Conservation (phyloP, 2,113 vertebrate genomes). For the Gymnobelideus leadbeateri region DNA sequence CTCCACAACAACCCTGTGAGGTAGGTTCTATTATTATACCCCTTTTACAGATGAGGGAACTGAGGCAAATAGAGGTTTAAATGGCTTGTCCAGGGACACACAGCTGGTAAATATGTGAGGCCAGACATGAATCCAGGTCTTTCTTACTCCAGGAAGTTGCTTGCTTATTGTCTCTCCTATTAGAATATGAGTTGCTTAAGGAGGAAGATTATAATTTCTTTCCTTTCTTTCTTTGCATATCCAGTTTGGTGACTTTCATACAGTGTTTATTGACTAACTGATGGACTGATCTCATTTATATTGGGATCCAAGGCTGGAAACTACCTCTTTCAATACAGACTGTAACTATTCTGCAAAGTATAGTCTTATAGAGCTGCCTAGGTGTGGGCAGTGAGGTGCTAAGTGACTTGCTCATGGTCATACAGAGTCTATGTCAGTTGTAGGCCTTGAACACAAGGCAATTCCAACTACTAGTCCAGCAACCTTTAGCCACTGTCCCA, state of each 20-base stretch:
- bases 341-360: not conserved
- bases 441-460: not conserved
- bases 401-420: not conserved
- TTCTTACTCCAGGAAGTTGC: not conserved
- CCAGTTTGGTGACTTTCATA: not conserved
- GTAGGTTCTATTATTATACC: not conserved
- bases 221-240: not conserved
- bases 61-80: not conserved
- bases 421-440: not conserved
- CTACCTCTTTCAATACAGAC: not conserved
- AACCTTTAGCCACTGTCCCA: not conserved
- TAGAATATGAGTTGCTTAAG: not conserved
- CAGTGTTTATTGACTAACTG: not conserved
- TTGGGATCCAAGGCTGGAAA: not conserved
- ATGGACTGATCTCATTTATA: not conserved
- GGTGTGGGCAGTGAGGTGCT: not conserved
- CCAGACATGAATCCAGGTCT: not conserved
- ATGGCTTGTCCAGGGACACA: not conserved
- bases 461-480: not conserved
- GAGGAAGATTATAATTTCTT: not conserved
- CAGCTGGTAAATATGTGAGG: not conserved
- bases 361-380: not conserved
- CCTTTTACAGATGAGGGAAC: not conserved
- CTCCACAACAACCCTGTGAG: not conserved
- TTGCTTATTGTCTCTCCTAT: not conserved